Evolutionary conservation across 2,888 invertebrate genomes (phyloP), one percentile per base, ranked within the genome.

Genomic region (Uloborus plumipes): DNA sequence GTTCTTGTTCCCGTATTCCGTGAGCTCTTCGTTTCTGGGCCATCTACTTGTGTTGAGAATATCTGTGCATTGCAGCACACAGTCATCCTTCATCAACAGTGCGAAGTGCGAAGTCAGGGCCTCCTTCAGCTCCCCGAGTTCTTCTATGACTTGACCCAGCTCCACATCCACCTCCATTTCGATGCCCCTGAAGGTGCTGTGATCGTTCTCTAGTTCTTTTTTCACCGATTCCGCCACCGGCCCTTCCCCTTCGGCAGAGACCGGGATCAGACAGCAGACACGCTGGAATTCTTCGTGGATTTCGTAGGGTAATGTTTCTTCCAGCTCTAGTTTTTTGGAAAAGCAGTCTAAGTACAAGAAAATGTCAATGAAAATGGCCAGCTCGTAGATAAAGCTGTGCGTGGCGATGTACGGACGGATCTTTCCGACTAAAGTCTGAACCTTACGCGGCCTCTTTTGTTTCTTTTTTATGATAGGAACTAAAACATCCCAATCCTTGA

Each of bases 321-420:
- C 26, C 18, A 49, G 50, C 61, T 73, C 20, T 7, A 74, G 15
- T 49, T 67, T 15, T 2, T 47, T 6, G 13, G 62, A 22, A 69
- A 80, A 69, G 20, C 55, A 26, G 49, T 18, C 58, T 26, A 80
- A 18, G 39, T 73, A 69, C n/a, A 16, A 31, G n/a, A 80, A 67
- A 14, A 80, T 47, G 16, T 80, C 80, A 2, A 80, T 59, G 1
- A 62, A 31, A 18, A 80, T 16, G 31, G 73, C 80, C 47, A 80
- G 18, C 49, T 73, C 67, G 50, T 51, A 69, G 20, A 80, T 16
- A 50, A 80, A 80, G 9, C 20, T 47, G 15, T 49, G 53, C 47
- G 31, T 59, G 2, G 67, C 62, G 6, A 80, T 64, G 0, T 26
- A 6, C 9, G 20, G 26, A 2, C 67, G 55, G 62, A 67, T 69